These are phyloP conservation scores for Silurus asotus DNA, from an alignment of 2,113 vertebrate species.

Conservation along the genomic window DNA sequence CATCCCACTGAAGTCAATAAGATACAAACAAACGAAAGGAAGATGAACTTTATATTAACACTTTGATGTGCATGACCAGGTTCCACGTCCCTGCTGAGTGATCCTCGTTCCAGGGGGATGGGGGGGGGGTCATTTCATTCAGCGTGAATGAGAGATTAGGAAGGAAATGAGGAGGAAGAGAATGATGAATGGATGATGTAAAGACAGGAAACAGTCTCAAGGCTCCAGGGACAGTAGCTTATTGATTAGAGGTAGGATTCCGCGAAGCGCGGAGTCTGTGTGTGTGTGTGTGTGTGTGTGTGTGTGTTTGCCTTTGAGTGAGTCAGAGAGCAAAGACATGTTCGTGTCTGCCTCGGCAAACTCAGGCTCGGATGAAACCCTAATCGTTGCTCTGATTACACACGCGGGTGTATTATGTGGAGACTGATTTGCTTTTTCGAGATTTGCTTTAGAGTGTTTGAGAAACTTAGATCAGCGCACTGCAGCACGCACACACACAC, in stretches of 20 bases:
- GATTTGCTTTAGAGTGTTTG: neutral
- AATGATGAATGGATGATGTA: constrained; percentile 27
- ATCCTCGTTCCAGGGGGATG: neutral
- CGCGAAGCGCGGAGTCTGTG: constrained; percentile 7
- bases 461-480: neutral
- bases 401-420: neutral
- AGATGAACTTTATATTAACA: neutral
- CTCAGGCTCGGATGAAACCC: neutral
- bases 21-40: too few species aligned
- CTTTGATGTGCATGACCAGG: neutral
- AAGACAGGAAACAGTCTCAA: constrained; percentile 22
- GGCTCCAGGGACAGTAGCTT: constrained; percentile 9
- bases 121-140: neutral
- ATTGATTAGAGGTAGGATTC: constrained; percentile 35
- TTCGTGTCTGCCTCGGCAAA: constrained; percentile 24
- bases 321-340: constrained; percentile 28
- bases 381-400: constrained; percentile 6
- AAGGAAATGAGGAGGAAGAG: neutral
- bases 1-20: too few species aligned
- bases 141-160: neutral
- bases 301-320: neutral
- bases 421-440: neutral
- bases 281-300: neutral
- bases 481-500: neutral
- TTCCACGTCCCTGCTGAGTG: neutral